Evolutionary conservation across 2,888 invertebrate genomes (phyloP), one percentile per base, ranked within the genome.

Genomic region (Monoplex corrugatus): DNA sequence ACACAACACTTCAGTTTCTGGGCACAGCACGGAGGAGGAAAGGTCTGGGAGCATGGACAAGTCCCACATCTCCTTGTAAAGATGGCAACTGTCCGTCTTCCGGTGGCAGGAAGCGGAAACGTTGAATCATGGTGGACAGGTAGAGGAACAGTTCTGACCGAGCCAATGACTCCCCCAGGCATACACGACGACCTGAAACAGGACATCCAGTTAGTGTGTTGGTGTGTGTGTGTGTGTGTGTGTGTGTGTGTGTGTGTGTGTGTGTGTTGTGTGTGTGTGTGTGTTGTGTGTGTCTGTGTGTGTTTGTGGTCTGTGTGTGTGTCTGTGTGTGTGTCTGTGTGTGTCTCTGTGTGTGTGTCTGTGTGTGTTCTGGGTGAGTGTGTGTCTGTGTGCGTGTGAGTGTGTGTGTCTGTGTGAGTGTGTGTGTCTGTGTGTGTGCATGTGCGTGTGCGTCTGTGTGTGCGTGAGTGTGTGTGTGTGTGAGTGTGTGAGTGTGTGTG

Each of bases 111-210:
- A 89, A 89, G 45, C 83, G 45, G 57, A 89, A 89, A 44, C 68
- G 82, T 84, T 87, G 87, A 2, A 87, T 43, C 89, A 89, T 84
- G 57, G 43, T 40, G 45, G 89, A 57, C 40, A 89, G 68, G 78
- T 83, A 89, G n/a, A 89, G 72, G 50, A 89, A 89, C 16, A 89
- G 72, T 38, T 89, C 87, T 75, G 85, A 87, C 35, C 87, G 80
- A 28, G 89, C 89, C 83, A 89, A 23, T 0, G 87, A 75, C 23
- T 89, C 89, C 23, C 89, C 89, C 32, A 84, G 84, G 75, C 89
- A 90, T 2, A 80, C 40, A 23, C 75, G 28, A 40, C 89, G 89
- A 32, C 82, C 82, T 82, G 82, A 19, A 16, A 50, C 16, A 13
- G 50, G 8, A 50, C 16, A 16, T 50, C 16, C 50, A 50, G 50